A percentile compares a stretch with the other conserved stretches of the same genome.
Evolutionary conservation across 2,888 invertebrate species (phyloP).

Genomic region (Chironomus tentans): DNA sequence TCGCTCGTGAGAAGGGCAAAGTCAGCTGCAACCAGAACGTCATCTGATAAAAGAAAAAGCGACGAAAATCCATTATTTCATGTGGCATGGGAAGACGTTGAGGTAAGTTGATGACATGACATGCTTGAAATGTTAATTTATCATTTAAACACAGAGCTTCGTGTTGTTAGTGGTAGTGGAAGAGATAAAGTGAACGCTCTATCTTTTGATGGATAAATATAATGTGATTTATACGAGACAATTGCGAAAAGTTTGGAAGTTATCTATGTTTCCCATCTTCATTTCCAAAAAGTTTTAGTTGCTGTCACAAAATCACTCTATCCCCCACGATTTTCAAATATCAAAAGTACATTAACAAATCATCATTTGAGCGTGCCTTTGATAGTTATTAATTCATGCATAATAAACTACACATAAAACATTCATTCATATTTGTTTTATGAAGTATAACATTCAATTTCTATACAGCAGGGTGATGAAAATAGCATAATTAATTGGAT

Average conservation of each 20-base stretch:
- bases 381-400: not conserved
- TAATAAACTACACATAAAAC: not conserved
- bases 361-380: too few species aligned
- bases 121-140: slow-evolving; percentile 21
- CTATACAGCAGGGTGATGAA: slow-evolving; percentile 24
- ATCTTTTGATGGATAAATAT: too few species aligned
- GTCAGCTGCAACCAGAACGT: slow-evolving; percentile 44
- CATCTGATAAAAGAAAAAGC: slow-evolving; percentile 29
- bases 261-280: too few species aligned
- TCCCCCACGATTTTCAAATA: too few species aligned
- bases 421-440: not conserved
- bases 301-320: too few species aligned
- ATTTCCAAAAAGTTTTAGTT: too few species aligned
- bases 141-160: not conserved
- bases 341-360: too few species aligned
- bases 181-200: not conserved
- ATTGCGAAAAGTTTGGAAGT: too few species aligned
- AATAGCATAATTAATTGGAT: slow-evolving; percentile 23
- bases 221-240: too few species aligned
- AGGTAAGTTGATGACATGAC: slow-evolving; percentile 25
- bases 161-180: not conserved
- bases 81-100: slow-evolving; percentile 30
- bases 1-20: slow-evolving; percentile 59
- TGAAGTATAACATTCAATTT: not conserved
- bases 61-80: slow-evolving; percentile 30